These are phyloP conservation scores for Nannobrachium achirus DNA, from an alignment of 2,113 vertebrate genomes.

Conservation along the genomic window DNA sequence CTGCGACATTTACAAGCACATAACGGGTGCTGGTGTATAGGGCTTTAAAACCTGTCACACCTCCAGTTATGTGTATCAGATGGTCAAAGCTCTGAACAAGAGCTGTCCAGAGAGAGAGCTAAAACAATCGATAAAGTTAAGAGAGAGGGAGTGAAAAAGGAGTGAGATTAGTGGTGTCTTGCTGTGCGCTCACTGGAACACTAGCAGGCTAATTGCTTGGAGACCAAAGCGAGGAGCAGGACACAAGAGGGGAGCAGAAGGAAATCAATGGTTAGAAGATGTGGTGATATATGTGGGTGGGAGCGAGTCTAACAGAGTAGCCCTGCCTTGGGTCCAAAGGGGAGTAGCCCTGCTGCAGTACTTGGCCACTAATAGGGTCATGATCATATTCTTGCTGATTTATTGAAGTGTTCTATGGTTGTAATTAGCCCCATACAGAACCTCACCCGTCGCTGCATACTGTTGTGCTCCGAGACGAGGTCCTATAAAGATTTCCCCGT, in stretches of 20 bases:
- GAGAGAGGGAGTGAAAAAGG: constrained; percentile 45
- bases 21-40: constrained; percentile 70
- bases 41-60: constrained; percentile 71
- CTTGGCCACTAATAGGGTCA: too few species aligned
- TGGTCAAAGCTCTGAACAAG: constrained; percentile 47
- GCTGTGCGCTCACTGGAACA: constrained; percentile 60
- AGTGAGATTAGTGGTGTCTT: constrained; percentile 60
- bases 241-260: constrained; percentile 46
- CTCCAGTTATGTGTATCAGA: constrained; percentile 63
- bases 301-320: neutral
- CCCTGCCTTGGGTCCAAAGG: neutral
- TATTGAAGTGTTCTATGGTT: too few species aligned
- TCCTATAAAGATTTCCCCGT: too few species aligned
- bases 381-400: too few species aligned
- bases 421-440: too few species aligned
- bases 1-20: constrained; percentile 68
- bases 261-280: constrained; percentile 59
- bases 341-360: too few species aligned
- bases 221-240: constrained; percentile 62
- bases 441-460: too few species aligned
- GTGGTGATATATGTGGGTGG: constrained; percentile 24
- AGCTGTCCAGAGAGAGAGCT: constrained; percentile 47
- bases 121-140: constrained; percentile 64
- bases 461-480: too few species aligned
- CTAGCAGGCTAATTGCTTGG: constrained; percentile 73